These are phyloP conservation scores for Candoia aspera DNA, from an alignment of 2,113 vertebrate species.

Conservation along the genomic window DNA sequence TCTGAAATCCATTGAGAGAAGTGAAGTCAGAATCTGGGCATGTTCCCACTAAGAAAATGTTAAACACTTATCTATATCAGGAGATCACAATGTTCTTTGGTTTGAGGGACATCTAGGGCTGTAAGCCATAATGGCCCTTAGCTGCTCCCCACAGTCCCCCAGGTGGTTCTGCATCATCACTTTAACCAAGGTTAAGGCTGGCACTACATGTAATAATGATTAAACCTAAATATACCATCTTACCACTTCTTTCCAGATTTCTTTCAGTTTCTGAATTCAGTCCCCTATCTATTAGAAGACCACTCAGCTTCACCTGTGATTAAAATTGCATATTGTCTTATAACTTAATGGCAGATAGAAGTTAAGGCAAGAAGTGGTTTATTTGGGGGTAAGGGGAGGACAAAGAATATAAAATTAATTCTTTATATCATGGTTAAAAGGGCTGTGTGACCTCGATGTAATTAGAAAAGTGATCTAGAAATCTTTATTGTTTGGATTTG, in stretches of 20 bases:
- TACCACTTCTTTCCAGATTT: neutral
- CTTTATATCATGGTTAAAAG: neutral
- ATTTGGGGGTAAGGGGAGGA: neutral
- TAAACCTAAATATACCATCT: neutral
- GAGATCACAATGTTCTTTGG: neutral
- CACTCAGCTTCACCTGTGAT: neutral
- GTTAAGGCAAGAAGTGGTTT: neutral
- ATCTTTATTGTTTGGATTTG: neutral
- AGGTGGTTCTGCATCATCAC: neutral
- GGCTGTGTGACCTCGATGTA: neutral
- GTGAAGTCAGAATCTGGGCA: neutral
- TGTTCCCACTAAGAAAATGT: neutral
- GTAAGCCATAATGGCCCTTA: too few relatives aligned
- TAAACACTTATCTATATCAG: neutral
- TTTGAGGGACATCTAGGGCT: neutral
- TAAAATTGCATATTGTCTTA: neutral
- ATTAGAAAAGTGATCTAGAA: neutral
- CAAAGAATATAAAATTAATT: neutral
- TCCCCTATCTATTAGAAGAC: neutral
- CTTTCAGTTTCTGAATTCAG: neutral
- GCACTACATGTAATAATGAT: neutral
- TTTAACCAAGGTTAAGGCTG: neutral
- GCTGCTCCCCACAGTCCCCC: neutral
- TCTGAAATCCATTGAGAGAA: neutral
- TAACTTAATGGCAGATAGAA: neutral